Evolutionary conservation across 1,140 invertebrate species (phyloP), one percentile per base, ranked within the genome.

Genomic region (Sarcophaga peregrina): DNA sequence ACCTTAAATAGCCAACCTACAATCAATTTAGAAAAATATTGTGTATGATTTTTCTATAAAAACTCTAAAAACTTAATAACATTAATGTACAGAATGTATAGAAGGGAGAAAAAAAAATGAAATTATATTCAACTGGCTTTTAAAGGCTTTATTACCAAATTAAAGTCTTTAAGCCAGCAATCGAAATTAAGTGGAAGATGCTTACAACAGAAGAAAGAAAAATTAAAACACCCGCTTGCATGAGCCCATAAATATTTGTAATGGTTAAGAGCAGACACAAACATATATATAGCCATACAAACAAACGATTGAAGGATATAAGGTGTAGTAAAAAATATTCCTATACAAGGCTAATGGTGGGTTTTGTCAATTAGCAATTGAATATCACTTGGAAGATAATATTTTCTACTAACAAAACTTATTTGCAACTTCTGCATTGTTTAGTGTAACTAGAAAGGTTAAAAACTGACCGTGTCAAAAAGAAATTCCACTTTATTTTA

Each of bases 291-390:
- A 73, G 72, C 7, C 72, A 73, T n/a, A 46, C 73, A 75, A 11
- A 13, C 75, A 50, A 20, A 50, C 47, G 47, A 20, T 78, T 78
- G 75, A 78, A 47, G 75, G 48, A 50, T 50, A 50, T 78, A 78
- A 78, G 25, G 25, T 37, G 4, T 37, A 37, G 25, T 37, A 37
- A 37, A 37, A 37, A 37, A 37, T 1, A 37, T 37, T 37, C 25
- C 25, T 37, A 37, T 37, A 37, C 25, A 37, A 37, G 25, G 25
- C 25, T 4, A 37, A 4, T 37, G 25, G 25, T 37, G 25, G 4
- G 25, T 37, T 37, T 37, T 37, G 1, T 37, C 25, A 37, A 37
- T 1, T 37, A 37, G 25, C 25, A 37, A 37, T 1, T 4, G 25
- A 4, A 37, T 37, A 37, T 37, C 25, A 37, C 25, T 37, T 37